phyloP scores from a whole-genome alignment of 2,888 invertebrate genomes.

The Aphodius granarius region DNA sequence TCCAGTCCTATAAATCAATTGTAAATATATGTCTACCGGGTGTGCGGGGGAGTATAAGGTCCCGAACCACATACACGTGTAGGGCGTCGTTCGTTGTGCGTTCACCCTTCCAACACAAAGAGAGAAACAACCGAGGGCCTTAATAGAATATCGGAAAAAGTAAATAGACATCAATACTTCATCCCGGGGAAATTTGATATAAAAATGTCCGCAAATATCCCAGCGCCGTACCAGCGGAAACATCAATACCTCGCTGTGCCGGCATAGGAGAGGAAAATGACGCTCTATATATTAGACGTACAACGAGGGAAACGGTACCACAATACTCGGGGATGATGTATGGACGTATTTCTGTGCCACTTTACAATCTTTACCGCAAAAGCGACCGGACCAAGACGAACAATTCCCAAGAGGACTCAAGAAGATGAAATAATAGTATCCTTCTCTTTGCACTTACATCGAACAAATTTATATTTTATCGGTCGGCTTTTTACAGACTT shows the following conservation, averaged over 20 bases:
- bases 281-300: neutral
- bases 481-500: neutral
- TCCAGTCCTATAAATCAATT: constrained; percentile 12
- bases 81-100: neutral
- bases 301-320: neutral
- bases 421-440: neutral
- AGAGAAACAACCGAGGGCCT: constrained; percentile 21
- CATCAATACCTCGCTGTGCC: constrained; percentile 25
- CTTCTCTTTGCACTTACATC: neutral
- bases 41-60: neutral
- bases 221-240: constrained; percentile 3
- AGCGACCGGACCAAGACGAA: neutral
- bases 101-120: constrained; percentile 11
- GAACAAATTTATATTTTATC: neutral
- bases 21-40: constrained; percentile 9
- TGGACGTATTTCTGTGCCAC: neutral
- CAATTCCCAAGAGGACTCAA: neutral
- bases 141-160: constrained; percentile 28
- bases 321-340: neutral
- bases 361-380: neutral
- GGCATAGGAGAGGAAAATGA: constrained; percentile 9
- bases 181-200: constrained; percentile 26
- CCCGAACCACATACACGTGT: neutral
- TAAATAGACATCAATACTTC: constrained; percentile 28
- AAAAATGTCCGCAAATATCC: constrained; percentile 21